Evolutionary conservation across 2,113 vertebrate species (phyloP), one percentile per base, ranked within the genome.

Genomic region (Pelodiscus sinensis): DNA sequence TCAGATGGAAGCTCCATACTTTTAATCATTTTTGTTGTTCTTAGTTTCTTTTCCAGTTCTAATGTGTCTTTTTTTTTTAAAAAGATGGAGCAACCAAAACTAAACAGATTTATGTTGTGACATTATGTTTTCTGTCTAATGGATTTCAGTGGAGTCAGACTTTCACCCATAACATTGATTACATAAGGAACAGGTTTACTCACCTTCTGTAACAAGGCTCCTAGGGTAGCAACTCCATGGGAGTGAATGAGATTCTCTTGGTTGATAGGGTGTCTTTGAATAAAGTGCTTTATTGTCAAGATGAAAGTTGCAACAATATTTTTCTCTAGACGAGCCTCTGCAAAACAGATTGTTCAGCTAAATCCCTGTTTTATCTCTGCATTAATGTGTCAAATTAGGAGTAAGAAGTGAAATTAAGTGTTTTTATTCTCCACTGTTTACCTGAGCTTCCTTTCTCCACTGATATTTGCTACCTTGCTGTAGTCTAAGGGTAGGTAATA

Each of bases 241-340:
- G 98, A 98, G 96, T 99, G 98, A 92, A 99, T 98, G 62, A 99
- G 98, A 92, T 97, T 99, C 95, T 99, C 99, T 97, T 99, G 99
- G 97, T 99, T 99, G 96, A 99, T 98, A 0, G 96, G 97, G 90
- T 99, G 99, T 88, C 99, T 98, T 97, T 99, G 99, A 96, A 99
- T 98, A 93, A 99, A 99, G 93, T 99, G 99, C 86, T 99, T 99
- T 71, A 99, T 95, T 96, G 99, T 98, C 97, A 99, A 96, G 90
- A 99, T 97, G 97, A 99, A 99, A 29, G 99, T 99, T 81, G 99
- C 99, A 86, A 99, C 97, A 71, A 99, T 94, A 91, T 99, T 99
- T 97, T 99, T 99, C 97, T 99, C 99, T 90, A 99, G 96, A 54
- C 99, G 98, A 4, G 99, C 99, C 97, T 99, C 99, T 99, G 98